phyloP scores from a whole-genome alignment of 2,888 invertebrate species.

The Melanophora roralis region DNA sequence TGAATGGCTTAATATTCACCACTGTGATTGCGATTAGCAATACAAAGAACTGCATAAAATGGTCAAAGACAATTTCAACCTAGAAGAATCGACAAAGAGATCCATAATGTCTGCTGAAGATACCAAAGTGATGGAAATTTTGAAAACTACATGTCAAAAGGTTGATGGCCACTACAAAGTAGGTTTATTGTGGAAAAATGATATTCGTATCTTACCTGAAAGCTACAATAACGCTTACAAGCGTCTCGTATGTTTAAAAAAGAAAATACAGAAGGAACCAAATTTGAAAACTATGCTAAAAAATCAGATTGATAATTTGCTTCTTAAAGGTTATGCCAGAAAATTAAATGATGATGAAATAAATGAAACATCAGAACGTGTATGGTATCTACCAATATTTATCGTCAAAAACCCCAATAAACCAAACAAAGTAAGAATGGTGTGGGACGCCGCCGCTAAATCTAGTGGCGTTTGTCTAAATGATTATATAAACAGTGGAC shows the following conservation, averaged over 20 bases:
- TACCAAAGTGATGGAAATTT: not conserved
- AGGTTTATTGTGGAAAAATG: conserved; percentile 14
- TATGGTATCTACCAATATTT: conserved; percentile 63
- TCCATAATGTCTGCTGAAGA: not conserved
- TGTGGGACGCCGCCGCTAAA: conserved; percentile 70
- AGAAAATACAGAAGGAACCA: conserved; percentile 51
- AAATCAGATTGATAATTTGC: no score
- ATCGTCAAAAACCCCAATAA: conserved; percentile 64
- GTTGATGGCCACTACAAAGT: conserved; percentile 12
- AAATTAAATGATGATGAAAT: conserved; percentile 33
- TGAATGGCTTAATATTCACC: not conserved
- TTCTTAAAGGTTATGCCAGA: conserved; percentile 45
- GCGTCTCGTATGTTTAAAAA: not conserved
- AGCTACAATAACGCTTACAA: conserved; percentile 14
- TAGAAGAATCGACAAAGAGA: conserved; percentile 10
- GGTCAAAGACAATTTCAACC: conserved; percentile 26
- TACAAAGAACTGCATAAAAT: conserved; percentile 23
- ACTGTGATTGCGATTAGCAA: conserved; percentile 3
- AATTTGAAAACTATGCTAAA: conserved; percentile 10
- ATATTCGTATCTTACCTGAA: not conserved
- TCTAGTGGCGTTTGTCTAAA: conserved; percentile 66
- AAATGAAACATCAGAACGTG: not conserved
- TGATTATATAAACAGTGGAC: conserved; percentile 69
- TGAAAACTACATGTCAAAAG: conserved; percentile 5
- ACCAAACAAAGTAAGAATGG: conserved; percentile 65